Base-by-base conservation (phyloP, 1,140 invertebrate genomes). In the Adoxophyes honmai region DNA sequence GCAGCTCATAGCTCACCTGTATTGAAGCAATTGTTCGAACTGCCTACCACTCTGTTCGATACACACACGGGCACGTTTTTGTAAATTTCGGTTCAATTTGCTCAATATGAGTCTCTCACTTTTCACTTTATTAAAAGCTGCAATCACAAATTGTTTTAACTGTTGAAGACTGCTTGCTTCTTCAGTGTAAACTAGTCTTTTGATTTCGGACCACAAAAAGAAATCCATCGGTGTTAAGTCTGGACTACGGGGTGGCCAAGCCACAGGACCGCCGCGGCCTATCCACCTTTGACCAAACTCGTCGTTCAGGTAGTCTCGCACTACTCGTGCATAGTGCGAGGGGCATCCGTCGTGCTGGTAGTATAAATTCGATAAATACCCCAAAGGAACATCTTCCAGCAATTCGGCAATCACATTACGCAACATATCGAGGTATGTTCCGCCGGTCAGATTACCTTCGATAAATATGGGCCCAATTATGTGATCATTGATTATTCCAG, bases 301-400 rank as follows among this genome's bases (percentile, higher is more conserved):
- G 18, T 51, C 44, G 16, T 51, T 34, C 16, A 51, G 44, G 10
- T 14, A 28, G 8, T 51, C 44, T 15, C 18, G 28, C 2, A 33
- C 44, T 18, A 10, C 11, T 15, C 18, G 18, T 4, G 10, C 28
- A 18, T 11, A 51, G 16, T 51, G 44, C 16, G 18, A 11, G 5
- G 44, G 44, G 44, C 6, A n/a, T 11, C 44, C 44, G 16, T 51
- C 44, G 10, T 51, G 44, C 16, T 51, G 44, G 18, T 21, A 51
- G 16, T 39, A 15, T 6, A 38, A 38, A 38, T 38, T 13, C 11
- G 4, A 13, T 38, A 38, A 14, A 15, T 15, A 8, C n/a, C 16
- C 13, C 37, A 39, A 39, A 8, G 37, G 13, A 15, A 39, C 37
- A 7, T 39, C 37, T 39, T 39, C 37, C 14, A 39, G 8, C 37